Percentiles rank a stretch among this genome's conserved stretches.
These are phyloP conservation scores for Oncorhynchus nerka DNA, from an alignment of 2,113 vertebrate species.

Conservation along the genomic window DNA sequence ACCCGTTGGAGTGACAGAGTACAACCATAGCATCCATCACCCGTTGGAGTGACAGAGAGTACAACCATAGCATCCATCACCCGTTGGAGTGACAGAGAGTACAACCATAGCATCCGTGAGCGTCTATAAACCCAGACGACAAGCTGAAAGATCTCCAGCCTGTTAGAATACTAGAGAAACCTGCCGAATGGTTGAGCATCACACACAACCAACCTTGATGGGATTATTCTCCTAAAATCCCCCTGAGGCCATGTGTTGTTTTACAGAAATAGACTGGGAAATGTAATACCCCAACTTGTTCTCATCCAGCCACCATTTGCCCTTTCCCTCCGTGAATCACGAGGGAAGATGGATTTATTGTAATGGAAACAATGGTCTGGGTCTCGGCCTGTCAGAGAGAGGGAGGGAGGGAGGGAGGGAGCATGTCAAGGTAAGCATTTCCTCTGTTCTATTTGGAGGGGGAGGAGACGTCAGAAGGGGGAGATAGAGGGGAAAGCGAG, in stretches of 20 bases:
- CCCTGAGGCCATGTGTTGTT: conserved; percentile 62
- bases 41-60: no score
- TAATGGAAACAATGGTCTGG: conserved; percentile 49
- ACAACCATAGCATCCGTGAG: no score
- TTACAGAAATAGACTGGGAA: conserved; percentile 58
- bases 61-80: no score
- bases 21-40: no score
- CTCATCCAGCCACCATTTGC: conserved; percentile 42
- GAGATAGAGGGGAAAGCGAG: neutral
- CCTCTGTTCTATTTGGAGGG: no score
- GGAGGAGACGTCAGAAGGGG: neutral
- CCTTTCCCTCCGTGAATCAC: conserved; percentile 43
- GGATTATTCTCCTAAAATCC: conserved; percentile 63
- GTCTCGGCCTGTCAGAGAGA: neutral
- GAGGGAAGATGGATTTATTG: conserved; percentile 48
- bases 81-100: no score
- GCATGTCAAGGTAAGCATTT: no score
- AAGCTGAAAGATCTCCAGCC: no score
- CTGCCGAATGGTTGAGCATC: conserved; percentile 43
- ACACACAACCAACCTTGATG: conserved; percentile 56
- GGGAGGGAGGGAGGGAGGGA: no score
- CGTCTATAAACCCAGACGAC: no score
- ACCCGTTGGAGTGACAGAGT: no score
- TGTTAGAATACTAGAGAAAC: conserved; percentile 42
- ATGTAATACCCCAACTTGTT: conserved; percentile 59